A percentile compares a stretch with the other conserved stretches of the same genome.
These are phyloP conservation scores for Fopius arisanus DNA, from an alignment of 1,140 invertebrate species.

Conservation along the genomic window DNA sequence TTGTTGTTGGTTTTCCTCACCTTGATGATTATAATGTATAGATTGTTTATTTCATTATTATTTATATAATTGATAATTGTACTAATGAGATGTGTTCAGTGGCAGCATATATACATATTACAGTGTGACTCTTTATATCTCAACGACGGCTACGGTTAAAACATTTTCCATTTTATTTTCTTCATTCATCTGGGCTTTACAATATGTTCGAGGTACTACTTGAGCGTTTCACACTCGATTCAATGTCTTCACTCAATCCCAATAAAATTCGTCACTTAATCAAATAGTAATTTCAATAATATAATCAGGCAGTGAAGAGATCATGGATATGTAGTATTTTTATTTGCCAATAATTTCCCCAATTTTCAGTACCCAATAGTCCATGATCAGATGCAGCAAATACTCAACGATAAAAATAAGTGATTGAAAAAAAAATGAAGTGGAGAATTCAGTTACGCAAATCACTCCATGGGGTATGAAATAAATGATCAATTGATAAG, in stretches of 20 bases:
- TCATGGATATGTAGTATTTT: slow-evolving; percentile 40
- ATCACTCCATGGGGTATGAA: too few species aligned
- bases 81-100: slow-evolving; percentile 65
- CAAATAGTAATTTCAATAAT: slow-evolving; percentile 11
- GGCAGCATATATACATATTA: slow-evolving; percentile 57
- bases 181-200: slow-evolving; percentile 35
- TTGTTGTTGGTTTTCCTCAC: not conserved
- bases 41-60: slow-evolving; percentile 34
- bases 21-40: slow-evolving; percentile 41
- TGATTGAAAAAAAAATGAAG: not conserved
- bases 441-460: not conserved
- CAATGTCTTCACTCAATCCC: slow-evolving; percentile 9
- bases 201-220: slow-evolving; percentile 32
- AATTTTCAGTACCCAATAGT: not conserved
- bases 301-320: slow-evolving; percentile 43
- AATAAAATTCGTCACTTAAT: slow-evolving; percentile 14
- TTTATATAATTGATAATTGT: slow-evolving; percentile 55
- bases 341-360: not conserved
- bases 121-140: slow-evolving; percentile 22
- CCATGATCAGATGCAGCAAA: not conserved
- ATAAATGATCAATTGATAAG: not conserved
- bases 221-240: slow-evolving; percentile 34
- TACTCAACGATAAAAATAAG: not conserved
- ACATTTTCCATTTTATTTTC: slow-evolving; percentile 36
- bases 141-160: slow-evolving; percentile 49